Percentiles rank a stretch among this genome's conserved stretches.
Conservation (phyloP, 1,140 invertebrate genomes). For the Lysiphlebus fabarum region DNA sequence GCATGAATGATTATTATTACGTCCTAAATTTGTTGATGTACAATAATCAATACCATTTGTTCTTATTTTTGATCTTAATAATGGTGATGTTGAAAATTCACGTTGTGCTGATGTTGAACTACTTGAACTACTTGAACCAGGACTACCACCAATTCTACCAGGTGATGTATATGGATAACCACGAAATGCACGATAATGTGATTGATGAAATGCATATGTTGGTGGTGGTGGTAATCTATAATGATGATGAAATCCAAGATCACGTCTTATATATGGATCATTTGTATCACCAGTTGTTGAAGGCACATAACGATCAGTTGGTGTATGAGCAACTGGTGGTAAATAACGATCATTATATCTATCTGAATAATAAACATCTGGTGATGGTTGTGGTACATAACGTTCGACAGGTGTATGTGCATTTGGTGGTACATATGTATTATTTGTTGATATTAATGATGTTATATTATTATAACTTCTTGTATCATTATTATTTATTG, state of each 20-base stretch:
- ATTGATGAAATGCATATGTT: slow-evolving; percentile 47
- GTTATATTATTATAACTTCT: slow-evolving; percentile 14
- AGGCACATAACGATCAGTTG: slow-evolving; percentile 53
- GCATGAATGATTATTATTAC: slow-evolving; percentile 55
- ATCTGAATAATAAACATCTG: slow-evolving; percentile 54
- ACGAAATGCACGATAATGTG: slow-evolving; percentile 46
- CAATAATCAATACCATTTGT: slow-evolving; percentile 52
- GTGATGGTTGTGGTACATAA: slow-evolving; percentile 62
- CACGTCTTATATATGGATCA: slow-evolving; percentile 62
- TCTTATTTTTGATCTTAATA: slow-evolving; percentile 54
- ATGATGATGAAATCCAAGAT: slow-evolving; percentile 60
- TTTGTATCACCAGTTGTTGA: slow-evolving; percentile 43
- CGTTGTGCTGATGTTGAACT: slow-evolving; percentile 48
- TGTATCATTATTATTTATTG: slow-evolving; percentile 6
- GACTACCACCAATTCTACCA: slow-evolving; percentile 49
- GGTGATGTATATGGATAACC: slow-evolving; percentile 49
- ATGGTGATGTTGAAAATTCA: slow-evolving; percentile 51
- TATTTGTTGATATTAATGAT: slow-evolving; percentile 20
- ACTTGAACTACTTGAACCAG: slow-evolving; percentile 55
- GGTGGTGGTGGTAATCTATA: slow-evolving; percentile 59
- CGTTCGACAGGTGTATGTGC: slow-evolving; percentile 68
- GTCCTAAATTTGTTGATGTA: slow-evolving; percentile 10
- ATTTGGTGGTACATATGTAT: slow-evolving; percentile 62
- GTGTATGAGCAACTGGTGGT: slow-evolving; percentile 52
- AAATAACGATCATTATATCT: slow-evolving; percentile 56